Evolutionary conservation across 2,797 vertebrate species (phyloP).

Genomic region (Tokudaia muenninki): DNA sequence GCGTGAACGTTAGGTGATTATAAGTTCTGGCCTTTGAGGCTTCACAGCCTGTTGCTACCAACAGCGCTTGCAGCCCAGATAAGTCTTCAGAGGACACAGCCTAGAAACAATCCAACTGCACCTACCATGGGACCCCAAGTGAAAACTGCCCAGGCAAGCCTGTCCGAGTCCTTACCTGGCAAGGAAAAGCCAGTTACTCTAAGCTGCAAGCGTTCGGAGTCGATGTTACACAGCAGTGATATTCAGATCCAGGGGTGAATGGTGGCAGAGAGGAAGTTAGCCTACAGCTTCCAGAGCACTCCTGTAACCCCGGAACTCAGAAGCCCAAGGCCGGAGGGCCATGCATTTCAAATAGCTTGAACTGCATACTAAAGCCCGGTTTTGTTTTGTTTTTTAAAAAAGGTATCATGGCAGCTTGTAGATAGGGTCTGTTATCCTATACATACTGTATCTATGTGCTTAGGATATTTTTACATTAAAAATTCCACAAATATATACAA

Average conservation of each 20-base stretch:
- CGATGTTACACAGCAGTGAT: neutral
- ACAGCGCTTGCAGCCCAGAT: neutral
- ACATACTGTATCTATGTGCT: neutral
- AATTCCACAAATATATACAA: neutral
- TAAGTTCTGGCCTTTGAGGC: neutral
- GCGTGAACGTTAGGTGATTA: neutral
- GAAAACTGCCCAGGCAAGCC: neutral
- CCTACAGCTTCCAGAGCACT: neutral
- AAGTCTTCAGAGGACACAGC: neutral
- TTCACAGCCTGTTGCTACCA: neutral
- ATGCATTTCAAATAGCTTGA: neutral
- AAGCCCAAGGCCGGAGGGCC: neutral
- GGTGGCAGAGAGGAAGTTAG: too few species aligned
- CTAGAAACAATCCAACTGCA: neutral
- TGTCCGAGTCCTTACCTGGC: neutral
- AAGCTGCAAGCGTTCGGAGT: neutral
- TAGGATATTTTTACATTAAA: neutral
- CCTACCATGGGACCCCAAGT: too few species aligned
- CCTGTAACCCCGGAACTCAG: neutral
- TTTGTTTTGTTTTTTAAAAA: neutral
- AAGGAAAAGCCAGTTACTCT: neutral
- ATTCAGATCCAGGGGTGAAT: neutral
- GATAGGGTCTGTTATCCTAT: too few species aligned
- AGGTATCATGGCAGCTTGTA: neutral
- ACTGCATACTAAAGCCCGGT: neutral